A percentile compares a stretch with the other conserved stretches of the same genome.
Evolutionary conservation across 2,888 invertebrate species (phyloP).

Genomic region (Agelastica alni): DNA sequence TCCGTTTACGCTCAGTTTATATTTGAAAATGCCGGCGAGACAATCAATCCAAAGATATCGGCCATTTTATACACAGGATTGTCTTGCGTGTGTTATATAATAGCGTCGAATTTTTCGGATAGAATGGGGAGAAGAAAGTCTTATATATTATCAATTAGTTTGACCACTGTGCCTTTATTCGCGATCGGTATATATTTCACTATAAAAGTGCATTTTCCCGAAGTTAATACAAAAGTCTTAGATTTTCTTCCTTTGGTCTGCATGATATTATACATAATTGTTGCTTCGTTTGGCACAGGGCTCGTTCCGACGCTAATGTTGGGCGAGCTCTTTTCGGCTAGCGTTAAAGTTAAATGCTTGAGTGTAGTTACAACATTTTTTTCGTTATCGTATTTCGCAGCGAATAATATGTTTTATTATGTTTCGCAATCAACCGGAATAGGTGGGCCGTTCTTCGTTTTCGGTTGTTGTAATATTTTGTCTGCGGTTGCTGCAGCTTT

Average conservation of each 20-base stretch:
- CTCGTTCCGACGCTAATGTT: constrained; percentile 44
- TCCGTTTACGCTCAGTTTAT: constrained; percentile 39
- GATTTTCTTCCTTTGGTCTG: constrained; percentile 45
- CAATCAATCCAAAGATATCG: constrained; percentile 32
- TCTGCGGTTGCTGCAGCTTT: constrained; percentile 40
- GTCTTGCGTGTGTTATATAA: constrained; percentile 16
- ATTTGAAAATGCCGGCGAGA: constrained; percentile 43
- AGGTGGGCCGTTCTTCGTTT: constrained; percentile 45
- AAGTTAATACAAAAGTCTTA: constrained; percentile 12
- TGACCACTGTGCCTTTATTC: constrained; percentile 20
- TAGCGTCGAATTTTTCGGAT: constrained; percentile 24
- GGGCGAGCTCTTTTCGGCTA: constrained; percentile 44
- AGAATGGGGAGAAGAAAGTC: constrained; percentile 27
- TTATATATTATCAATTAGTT: constrained; percentile 26
- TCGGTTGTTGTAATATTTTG: constrained; percentile 39
- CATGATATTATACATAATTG: constrained; percentile 41
- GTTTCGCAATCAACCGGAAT: constrained; percentile 42
- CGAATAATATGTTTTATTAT: constrained; percentile 46
- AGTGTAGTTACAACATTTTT: constrained; percentile 34
- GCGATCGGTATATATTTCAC: constrained; percentile 25
- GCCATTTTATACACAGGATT: constrained; percentile 25
- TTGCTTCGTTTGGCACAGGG: constrained; percentile 43
- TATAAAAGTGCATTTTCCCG: constrained; percentile 23
- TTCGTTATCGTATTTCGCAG: constrained; percentile 23
- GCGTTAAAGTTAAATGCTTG: constrained; percentile 42